Evolutionary conservation across 2,797 vertebrate genomes (phyloP), one percentile per base, ranked within the genome.

Genomic region (Urosaurus nigricauda): DNA sequence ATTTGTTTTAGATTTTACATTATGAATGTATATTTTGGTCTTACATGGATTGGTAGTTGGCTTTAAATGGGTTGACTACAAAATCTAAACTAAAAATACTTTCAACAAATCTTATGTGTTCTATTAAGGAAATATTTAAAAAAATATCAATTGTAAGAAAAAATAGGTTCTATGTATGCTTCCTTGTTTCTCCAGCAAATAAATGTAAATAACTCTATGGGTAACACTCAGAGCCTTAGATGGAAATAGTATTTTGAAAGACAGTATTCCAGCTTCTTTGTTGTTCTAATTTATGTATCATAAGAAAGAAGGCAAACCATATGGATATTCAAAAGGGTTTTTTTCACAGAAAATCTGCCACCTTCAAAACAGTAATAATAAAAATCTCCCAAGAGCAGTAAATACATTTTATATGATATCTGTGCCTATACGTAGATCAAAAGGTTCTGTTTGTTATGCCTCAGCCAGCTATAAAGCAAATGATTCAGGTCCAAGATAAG

Each of bases 381-480:
- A 95, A 94, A 90, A 77, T 88, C 92, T 92, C 56, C 40, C 88
- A 92, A 3, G 37, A 81, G 87, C 87, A 89, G 94, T 71, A 88
- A 92, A 93, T 89, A 91, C 93, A 82, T 88, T 93, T 92, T 92
- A 92, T 88, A 65, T n/a, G 79, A 85, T 90, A 90, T 19, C 60
- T 92, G 80, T 89, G 92, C 87, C 90, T 95, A 91, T 24, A 87
- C 35, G 58, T 80, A 95, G 92, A 94, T 95, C 93, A 92, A 85
- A 93, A 94, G 91, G 87, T 87, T 91, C 92, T 94, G 86, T 95
- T 96, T 96, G 90, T 94, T 95, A 94, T 88, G 75, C 92, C 88
- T 85, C 83, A 93, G 94, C 87, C 93, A 95, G 95, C 94, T 94
- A 95, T 90, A 94, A 97, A 96, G 95, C 94, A 96, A 96, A 97